phyloP scores from a whole-genome alignment of 2,113 vertebrate genomes.

The Corythaeola cristata region DNA sequence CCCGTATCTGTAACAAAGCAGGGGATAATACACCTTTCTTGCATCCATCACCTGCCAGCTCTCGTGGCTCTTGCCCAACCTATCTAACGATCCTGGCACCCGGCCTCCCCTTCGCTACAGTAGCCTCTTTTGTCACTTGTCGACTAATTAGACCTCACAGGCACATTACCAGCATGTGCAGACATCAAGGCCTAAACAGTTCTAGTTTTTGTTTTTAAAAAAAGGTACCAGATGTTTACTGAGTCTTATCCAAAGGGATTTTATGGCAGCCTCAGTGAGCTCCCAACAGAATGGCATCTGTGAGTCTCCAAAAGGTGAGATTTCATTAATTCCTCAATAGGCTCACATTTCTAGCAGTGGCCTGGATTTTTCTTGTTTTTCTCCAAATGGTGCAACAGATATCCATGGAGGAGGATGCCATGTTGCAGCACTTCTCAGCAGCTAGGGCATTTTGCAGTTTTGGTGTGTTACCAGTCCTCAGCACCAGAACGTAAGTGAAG shows the following conservation, averaged over 20 bases:
- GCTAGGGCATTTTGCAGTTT: background rate
- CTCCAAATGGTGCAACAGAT: background rate
- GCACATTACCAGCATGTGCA: background rate
- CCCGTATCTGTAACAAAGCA: background rate
- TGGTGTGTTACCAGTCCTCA: accelerated
- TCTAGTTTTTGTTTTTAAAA: background rate
- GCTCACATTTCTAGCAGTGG: background rate
- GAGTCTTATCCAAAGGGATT: constrained; percentile 12
- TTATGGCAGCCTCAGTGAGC: background rate
- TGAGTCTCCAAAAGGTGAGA: background rate
- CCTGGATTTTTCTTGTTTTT: background rate
- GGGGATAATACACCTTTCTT: background rate
- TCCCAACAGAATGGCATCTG: background rate
- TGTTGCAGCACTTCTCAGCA: background rate
- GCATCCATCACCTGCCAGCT: background rate
- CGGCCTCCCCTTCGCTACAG: background rate
- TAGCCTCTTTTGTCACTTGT: constrained; percentile 42
- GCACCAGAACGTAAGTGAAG: background rate
- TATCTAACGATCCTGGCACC: background rate
- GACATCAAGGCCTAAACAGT: constrained; percentile 15
- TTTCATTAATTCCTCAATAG: background rate
- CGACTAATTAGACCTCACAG: constrained; percentile 11
- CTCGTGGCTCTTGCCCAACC: background rate
- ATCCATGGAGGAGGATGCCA: background rate
- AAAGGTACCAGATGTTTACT: constrained; percentile 37